These are phyloP conservation scores for Chloroceryle inda DNA, from an alignment of 2,797 vertebrate genomes.

Conservation along the genomic window DNA sequence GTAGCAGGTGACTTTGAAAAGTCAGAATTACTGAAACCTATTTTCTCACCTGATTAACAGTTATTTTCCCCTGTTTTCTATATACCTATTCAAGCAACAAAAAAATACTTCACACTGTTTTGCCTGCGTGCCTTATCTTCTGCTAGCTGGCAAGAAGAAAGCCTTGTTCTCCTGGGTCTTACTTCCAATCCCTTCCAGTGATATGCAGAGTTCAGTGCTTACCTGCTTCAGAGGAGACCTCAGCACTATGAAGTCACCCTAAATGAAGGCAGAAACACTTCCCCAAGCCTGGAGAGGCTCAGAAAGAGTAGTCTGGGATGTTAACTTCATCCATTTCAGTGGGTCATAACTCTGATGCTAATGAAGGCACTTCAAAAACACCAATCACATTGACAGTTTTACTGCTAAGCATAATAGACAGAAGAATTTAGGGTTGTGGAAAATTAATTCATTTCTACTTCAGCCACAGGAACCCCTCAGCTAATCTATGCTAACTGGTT, in stretches of 20 bases:
- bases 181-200: not conserved
- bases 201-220: not conserved
- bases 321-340: not conserved
- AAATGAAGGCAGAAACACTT: not conserved
- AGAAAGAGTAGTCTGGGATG: not conserved
- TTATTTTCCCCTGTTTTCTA: not conserved
- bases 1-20: not conserved
- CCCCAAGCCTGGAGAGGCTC: not conserved
- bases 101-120: not conserved
- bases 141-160: not conserved
- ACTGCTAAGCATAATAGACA: not conserved
- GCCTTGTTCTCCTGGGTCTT: not conserved
- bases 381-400: not conserved
- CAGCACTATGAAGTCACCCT: not conserved
- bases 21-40: fast-evolving
- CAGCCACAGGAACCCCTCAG: not conserved
- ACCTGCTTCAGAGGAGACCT: not conserved
- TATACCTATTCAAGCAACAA: not conserved
- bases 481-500: not conserved
- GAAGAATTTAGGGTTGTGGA: not conserved
- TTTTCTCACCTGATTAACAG: not conserved
- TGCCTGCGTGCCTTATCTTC: not conserved
- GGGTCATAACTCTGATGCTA: not conserved
- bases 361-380: not conserved
- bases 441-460: not conserved